These are phyloP conservation scores for Eulemur coronatus DNA, from an alignment of 2,797 vertebrate species.

Conservation along the genomic window DNA sequence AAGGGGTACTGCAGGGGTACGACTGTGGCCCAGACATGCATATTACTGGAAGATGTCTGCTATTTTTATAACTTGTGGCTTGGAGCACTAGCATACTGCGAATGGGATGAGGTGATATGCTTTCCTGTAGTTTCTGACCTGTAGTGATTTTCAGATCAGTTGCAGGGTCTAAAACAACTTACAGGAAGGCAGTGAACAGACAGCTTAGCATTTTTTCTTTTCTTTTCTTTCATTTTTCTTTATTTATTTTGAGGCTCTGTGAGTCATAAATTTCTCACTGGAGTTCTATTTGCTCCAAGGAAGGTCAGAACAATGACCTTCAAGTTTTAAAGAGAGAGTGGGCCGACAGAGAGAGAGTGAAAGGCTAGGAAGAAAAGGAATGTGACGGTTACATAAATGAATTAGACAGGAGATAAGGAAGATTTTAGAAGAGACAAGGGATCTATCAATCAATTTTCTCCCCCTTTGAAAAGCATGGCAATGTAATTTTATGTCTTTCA, in stretches of 20 bases:
- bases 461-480: conserved; percentile 3
- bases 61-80: conserved; percentile 36
- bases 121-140: background rate
- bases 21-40: background rate
- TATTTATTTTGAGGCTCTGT: background rate
- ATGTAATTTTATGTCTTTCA: conserved; percentile 36
- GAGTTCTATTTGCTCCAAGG: background rate
- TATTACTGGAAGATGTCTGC: conserved; percentile 4
- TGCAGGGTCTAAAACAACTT: background rate
- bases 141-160: background rate
- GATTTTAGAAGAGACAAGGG: background rate
- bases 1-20: background rate
- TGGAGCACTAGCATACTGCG: background rate
- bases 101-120: background rate
- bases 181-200: background rate
- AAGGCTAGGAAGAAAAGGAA: background rate
- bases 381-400: background rate
- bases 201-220: background rate
- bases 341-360: background rate
- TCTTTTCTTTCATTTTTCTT: background rate
- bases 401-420: background rate
- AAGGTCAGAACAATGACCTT: background rate
- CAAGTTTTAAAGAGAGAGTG: background rate
- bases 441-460: background rate
- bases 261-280: background rate